phyloP scores from a whole-genome alignment of 2,113 vertebrate species.

The Pitta sordida region DNA sequence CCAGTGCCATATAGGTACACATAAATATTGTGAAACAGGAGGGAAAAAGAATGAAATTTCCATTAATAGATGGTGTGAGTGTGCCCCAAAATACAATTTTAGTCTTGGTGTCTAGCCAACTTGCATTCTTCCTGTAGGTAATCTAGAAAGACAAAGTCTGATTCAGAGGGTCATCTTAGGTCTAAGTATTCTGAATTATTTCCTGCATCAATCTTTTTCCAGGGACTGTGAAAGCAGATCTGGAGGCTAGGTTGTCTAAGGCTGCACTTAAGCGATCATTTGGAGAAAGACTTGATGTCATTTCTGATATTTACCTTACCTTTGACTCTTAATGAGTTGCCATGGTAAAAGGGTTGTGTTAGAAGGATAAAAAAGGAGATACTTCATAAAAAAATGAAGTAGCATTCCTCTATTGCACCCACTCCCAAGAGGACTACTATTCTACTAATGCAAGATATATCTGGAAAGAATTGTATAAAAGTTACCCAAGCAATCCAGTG shows the following conservation, averaged over 20 bases:
- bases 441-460: neutral
- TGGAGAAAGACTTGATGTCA: fast-evolving
- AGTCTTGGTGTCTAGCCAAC: neutral
- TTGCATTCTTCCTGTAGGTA: neutral
- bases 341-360: neutral
- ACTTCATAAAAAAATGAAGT: neutral
- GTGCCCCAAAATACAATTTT: neutral
- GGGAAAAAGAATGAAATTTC: neutral
- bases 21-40: neutral
- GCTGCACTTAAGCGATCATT: neutral
- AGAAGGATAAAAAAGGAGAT: neutral
- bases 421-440: neutral
- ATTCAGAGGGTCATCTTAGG: neutral
- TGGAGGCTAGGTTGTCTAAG: neutral
- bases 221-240: neutral
- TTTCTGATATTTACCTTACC: neutral
- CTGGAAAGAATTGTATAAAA: neutral
- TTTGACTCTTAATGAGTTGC: neutral
- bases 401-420: neutral
- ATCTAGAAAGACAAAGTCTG: neutral
- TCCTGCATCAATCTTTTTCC: neutral
- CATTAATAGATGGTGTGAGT: neutral
- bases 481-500: neutral
- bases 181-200: neutral
- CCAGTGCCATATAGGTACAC: fast-evolving